Evolutionary conservation across 2,888 invertebrate species (phyloP).

Genomic region (Platycnemis pennipes): DNA sequence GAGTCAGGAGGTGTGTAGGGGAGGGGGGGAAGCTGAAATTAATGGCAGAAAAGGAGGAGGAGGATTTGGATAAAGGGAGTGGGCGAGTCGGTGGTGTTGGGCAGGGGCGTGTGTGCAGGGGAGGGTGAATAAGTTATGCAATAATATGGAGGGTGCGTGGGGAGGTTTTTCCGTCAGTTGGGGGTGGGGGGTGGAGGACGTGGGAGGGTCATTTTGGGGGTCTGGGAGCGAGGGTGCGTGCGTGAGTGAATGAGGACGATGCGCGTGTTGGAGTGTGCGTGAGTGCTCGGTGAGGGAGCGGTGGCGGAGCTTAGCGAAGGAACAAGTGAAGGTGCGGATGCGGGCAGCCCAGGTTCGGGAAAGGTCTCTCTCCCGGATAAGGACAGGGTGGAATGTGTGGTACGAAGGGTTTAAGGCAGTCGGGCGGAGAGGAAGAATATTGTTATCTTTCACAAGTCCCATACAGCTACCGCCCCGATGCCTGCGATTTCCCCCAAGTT

Average conservation of each 20-base stretch:
- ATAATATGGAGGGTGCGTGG: not conserved
- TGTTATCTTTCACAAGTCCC: too few relatives aligned
- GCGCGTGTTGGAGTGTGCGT: too few relatives aligned
- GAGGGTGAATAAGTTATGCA: constrained; percentile 22
- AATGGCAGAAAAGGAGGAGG: constrained; percentile 2
- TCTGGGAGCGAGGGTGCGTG: not conserved
- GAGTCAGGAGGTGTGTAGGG: not conserved
- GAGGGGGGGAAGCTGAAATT: not conserved
- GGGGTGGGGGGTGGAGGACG: not conserved
- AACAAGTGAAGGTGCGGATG: too few relatives aligned
- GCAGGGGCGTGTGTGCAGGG: not conserved
- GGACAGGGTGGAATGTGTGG: too few relatives aligned
- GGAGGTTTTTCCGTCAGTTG: not conserved
- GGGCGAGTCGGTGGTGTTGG: not conserved
- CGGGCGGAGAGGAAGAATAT: not conserved
- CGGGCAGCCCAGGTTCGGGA: too few relatives aligned
- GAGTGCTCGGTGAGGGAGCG: too few relatives aligned
- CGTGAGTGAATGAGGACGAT: too few relatives aligned
- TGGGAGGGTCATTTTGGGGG: not conserved
- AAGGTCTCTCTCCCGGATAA: too few relatives aligned
- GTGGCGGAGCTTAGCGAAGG: too few relatives aligned
- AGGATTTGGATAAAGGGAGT: not conserved
- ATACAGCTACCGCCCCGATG: too few relatives aligned
- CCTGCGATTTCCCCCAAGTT: too few relatives aligned
- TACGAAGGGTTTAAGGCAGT: not conserved